Conservation (phyloP, 2,797 vertebrate genomes). For the Peromyscus attwateri region DNA sequence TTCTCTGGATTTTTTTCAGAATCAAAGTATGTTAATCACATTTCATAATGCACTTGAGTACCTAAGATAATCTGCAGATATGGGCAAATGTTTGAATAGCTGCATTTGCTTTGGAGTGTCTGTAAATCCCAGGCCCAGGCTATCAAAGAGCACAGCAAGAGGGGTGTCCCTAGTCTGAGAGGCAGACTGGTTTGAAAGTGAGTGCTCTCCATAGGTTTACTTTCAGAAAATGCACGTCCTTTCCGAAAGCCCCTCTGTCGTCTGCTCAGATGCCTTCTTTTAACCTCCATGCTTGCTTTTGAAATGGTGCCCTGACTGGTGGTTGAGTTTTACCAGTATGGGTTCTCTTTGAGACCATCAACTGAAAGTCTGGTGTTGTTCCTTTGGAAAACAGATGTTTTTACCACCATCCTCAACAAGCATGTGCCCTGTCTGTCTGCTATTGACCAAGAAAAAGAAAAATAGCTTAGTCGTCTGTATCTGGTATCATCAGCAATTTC, state of each 20-base stretch:
- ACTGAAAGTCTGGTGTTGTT: conserved; percentile 44
- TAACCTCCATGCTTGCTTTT: background rate
- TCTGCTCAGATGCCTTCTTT: conserved; percentile 29
- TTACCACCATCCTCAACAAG: background rate
- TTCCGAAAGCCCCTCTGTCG: background rate
- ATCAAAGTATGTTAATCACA: conserved; percentile 77
- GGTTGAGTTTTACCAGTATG: background rate
- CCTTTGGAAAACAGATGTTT: conserved; percentile 54
- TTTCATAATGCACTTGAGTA: conserved; percentile 73
- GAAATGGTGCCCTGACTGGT: background rate
- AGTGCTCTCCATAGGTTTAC: background rate
- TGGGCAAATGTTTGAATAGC: conserved; percentile 78
- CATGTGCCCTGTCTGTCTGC: background rate
- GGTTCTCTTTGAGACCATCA: conserved; percentile 32
- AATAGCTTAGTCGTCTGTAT: conserved; percentile 45
- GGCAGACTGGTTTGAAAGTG: conserved; percentile 51
- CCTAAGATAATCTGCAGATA: conserved; percentile 72
- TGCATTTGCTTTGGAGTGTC: conserved; percentile 74
- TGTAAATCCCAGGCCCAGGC: conserved; percentile 13
- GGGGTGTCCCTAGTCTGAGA: conserved; percentile 3
- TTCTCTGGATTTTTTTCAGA: conserved; percentile 77
- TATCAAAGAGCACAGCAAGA: conserved; percentile 33
- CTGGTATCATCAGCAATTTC: conserved; percentile 51
- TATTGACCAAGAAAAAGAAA: conserved; percentile 48
- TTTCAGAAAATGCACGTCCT: background rate